A percentile compares a stretch with the other conserved stretches of the same genome.
Evolutionary conservation across 1,140 invertebrate genomes (phyloP).

Genomic region (Brachionus rotundiformis): DNA sequence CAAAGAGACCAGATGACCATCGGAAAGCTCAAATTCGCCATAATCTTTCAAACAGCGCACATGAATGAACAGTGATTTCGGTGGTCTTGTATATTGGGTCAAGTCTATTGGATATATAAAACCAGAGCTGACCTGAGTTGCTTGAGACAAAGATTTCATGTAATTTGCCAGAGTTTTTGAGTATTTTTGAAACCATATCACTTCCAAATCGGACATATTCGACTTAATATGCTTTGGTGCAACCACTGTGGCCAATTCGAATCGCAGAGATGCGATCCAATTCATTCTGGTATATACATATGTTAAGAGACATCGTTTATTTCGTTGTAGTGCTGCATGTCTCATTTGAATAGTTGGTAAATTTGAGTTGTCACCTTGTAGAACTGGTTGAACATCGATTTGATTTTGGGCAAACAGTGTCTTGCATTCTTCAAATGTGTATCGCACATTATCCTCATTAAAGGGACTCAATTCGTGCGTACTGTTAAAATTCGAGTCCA

Average conservation of each 20-base stretch:
- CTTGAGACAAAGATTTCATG: constrained; percentile 71
- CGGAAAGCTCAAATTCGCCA: constrained; percentile 87
- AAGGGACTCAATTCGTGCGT: constrained; percentile 25
- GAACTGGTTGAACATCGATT: constrained; percentile 71
- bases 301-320: constrained; percentile 83
- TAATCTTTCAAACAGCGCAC: constrained; percentile 85
- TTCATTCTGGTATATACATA: constrained; percentile 81
- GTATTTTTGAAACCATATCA: constrained; percentile 53
- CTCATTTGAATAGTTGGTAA: constrained; percentile 75
- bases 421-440: constrained; percentile 77
- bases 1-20: constrained; percentile 81
- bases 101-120: constrained; percentile 78
- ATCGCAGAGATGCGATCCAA: constrained; percentile 78
- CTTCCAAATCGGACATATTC: constrained; percentile 47
- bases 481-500: constrained; percentile 27
- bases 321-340: constrained; percentile 80
- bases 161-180: constrained; percentile 74
- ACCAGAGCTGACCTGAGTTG: constrained; percentile 68
- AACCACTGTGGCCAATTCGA: constrained; percentile 88
- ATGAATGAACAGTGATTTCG: constrained; percentile 75
- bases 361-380: constrained; percentile 61
- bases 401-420: constrained; percentile 74
- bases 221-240: constrained; percentile 64
- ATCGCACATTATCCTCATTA: constrained; percentile 69
- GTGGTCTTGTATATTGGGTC: constrained; percentile 82